Conservation (phyloP, 2,888 invertebrate genomes). For the Apoda limacodes region DNA sequence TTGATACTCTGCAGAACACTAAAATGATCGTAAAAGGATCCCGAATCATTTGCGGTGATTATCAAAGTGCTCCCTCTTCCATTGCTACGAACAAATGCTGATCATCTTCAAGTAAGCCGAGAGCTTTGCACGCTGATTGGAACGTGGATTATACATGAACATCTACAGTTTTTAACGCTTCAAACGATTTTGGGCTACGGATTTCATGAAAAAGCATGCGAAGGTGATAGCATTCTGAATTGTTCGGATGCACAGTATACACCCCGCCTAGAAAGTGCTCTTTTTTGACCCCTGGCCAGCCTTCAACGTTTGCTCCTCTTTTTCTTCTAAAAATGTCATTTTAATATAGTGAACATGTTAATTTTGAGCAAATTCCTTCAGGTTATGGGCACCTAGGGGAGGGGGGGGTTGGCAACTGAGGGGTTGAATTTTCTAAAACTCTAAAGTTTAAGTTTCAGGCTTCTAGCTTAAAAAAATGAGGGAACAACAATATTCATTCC, state of each 20-base stretch:
- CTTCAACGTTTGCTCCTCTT: conserved; percentile 7
- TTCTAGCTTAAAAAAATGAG: no score
- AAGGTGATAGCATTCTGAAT: conserved; percentile 15
- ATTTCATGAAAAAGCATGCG: conserved; percentile 14
- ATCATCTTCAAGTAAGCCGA: conserved; percentile 31
- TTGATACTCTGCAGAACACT: conserved; percentile 19
- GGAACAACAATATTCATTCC: no score
- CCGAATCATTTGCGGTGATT: conserved; percentile 16
- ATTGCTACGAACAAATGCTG: conserved; percentile 25
- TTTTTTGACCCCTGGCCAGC: conserved; percentile 10
- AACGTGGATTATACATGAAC: conserved; percentile 17
- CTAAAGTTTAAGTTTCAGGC: no score
- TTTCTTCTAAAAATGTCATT: no score
- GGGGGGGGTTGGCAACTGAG: no score
- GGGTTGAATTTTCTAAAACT: no score
- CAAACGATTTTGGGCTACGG: conserved; percentile 15
- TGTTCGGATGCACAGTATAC: conserved; percentile 14
- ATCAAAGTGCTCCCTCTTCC: conserved; percentile 21
- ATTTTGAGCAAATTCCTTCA: no score
- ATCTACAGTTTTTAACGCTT: conserved; percentile 14
- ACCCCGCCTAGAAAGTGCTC: conserved; percentile 10
- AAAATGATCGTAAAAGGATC: conserved; percentile 19
- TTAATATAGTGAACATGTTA: no score
- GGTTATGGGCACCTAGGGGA: no score
- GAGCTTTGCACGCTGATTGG: conserved; percentile 20